Base-by-base conservation (phyloP, 2,888 invertebrate genomes). In the Pimpla rufipes region DNA sequence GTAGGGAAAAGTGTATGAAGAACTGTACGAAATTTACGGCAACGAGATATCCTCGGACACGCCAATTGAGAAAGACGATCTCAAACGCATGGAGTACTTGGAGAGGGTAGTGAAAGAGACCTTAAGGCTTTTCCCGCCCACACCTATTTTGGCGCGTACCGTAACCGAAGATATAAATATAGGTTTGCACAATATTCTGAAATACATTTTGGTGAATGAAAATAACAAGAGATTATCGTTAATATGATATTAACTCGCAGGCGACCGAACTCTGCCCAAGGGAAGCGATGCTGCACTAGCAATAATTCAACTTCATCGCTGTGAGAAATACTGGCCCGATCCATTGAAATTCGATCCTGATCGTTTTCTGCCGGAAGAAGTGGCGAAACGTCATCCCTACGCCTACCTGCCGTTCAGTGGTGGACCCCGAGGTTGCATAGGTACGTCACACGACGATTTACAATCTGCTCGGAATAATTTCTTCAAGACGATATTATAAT, bases 81-180 rank as follows among this genome's bases (percentile, higher is more conserved):
- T 95, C 57, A 90, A 93, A 68, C 94, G 94, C 85, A 94, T 95
- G 94, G 94, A 94, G 50, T 95, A 94, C 86, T 88, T 95, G 77
- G 95, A 95, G 86, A 91, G 94, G 85, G 95, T 95, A 0, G 93
- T 95, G 21, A 95, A 95, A 87, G 95, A 95, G 90, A 94, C 95
- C 0, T 93, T 95, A 92, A 92, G 95, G 50, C 84, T 95, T 6
- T 95, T 95, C 87, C 94, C 95, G 0, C 93, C 94, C 0, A 95
- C 29, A 13, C 52, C 40, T 6, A 10, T 70, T 13, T 6, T 70
- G 23, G 70, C 6, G 1, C 70, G 70, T 18, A 4, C 8, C 10
- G 2, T 70, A 4, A 55, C 55, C 7, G 70, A 45, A 42, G 57
- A 71, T 29, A 29, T 71, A 3, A 23, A 45, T 21, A 40, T 71